Evolutionary conservation across 2,888 invertebrate genomes (phyloP), one percentile per base, ranked within the genome.

Genomic region (Leucophenga maculata): DNA sequence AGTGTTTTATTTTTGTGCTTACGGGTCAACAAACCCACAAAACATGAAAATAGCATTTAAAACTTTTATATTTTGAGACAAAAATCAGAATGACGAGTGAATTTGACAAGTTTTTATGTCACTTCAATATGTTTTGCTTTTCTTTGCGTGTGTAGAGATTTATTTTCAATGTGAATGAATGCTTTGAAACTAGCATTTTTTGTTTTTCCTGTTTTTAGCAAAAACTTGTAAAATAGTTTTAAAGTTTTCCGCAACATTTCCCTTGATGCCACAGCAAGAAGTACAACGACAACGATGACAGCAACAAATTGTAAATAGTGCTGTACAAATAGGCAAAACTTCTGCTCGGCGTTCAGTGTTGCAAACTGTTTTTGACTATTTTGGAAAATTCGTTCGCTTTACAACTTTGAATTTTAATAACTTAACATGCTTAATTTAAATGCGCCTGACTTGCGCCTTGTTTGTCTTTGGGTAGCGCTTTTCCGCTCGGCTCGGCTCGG

Each of bases 21-120:
- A 1, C 11, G 9, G 39, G 39, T 11, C 39, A 39, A 39, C 39
- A 39, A 39, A 8, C 39, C 11, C 39, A 70, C 74, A 75, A 71
- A 76, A 85, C 85, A 84, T 84, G 84, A 83, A 85, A 85, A 84
- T 82, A 80, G 77, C 79, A 83, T 85, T 85, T 82, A 83, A 83
- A 84, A 84, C 71, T 67, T 71, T 67, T 48, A 65, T 68, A 39
- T 39, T 39, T 70, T 65, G 60, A 59, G 68, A 9, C 9, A 14
- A 46, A 14, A 46, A 1, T 14, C 18, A 22, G 50, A 44, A 18
- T 52, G 14, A n/a, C 68, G 79, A 82, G 79, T 72, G 52, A 65
- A 68, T 69, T 72, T 72, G 65, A 69, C 67, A 71, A 62, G 72
- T 79, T 82, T 76, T 80, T 76, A 76, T 80, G 74, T 72, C 79